phyloP scores from a whole-genome alignment of 1,140 invertebrate genomes.

The Rhopalosiphum maidis region DNA sequence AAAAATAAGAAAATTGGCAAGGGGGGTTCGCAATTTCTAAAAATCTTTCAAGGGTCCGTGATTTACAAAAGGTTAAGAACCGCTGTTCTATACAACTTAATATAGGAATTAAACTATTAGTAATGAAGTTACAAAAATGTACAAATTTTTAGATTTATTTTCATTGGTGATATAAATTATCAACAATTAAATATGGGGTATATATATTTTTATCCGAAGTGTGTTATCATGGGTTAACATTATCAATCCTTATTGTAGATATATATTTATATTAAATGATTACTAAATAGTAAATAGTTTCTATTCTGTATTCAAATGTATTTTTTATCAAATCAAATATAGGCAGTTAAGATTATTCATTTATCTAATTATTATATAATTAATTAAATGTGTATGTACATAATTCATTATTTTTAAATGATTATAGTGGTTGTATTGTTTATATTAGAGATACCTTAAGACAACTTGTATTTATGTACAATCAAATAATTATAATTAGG shows the following conservation, averaged over 20 bases:
- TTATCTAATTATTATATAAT: neutral
- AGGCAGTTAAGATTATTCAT: neutral
- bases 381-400: neutral
- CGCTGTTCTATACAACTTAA: neutral
- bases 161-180: neutral
- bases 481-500: neutral
- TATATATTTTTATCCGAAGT: neutral
- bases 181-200: neutral
- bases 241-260: neutral
- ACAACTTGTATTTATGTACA: neutral
- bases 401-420: neutral
- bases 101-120: neutral
- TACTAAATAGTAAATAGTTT: neutral
- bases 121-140: neutral
- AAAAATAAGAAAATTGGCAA: too few species aligned
- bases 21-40: too few species aligned
- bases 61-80: too few species aligned
- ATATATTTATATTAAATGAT: neutral
- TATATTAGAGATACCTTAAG: neutral
- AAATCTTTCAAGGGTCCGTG: too few species aligned
- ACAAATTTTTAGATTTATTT: neutral
- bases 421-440: neutral
- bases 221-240: neutral
- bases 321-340: neutral
- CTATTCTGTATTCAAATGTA: neutral